A percentile compares a stretch with the other conserved stretches of the same genome.
phyloP scores from a whole-genome alignment of 2,888 invertebrate genomes.

The Ichneumoninae sp. region DNA sequence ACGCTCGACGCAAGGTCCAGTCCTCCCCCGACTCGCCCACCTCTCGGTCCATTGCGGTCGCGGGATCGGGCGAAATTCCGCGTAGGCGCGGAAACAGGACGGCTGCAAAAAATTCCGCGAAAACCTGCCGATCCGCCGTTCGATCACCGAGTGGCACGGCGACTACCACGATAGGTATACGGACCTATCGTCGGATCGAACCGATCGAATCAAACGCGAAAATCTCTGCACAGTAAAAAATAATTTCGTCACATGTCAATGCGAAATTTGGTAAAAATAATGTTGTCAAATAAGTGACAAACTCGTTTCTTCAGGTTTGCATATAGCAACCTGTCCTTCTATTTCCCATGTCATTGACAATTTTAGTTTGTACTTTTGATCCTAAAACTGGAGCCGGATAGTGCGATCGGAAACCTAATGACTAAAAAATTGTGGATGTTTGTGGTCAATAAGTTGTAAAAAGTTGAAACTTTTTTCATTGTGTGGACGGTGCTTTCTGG shows the following conservation, averaged over 20 bases:
- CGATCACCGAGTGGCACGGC: neutral
- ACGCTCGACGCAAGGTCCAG: slow-evolving; percentile 32
- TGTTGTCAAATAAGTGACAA: no score
- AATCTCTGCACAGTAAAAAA: neutral
- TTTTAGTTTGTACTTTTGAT: no score
- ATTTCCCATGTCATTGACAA: no score
- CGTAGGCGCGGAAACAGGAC: slow-evolving; percentile 23
- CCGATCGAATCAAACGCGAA: slow-evolving; percentile 1
- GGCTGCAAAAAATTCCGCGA: slow-evolving; percentile 25
- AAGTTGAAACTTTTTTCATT: neutral
- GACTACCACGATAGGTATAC: neutral
- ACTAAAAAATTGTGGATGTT: no score
- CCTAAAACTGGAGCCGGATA: no score
- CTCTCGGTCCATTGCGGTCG: slow-evolving; percentile 4
- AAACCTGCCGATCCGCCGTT: slow-evolving; percentile 1
- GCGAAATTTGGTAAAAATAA: no score
- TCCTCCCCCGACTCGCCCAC: slow-evolving; percentile 30
- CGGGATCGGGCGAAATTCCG: slow-evolving; percentile 27
- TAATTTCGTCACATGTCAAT: no score
- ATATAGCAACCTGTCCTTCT: no score
- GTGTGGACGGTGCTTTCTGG: neutral
- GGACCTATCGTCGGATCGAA: neutral
- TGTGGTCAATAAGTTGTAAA: no score
- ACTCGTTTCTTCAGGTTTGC: no score
- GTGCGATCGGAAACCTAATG: no score